Evolutionary conservation across 2,888 invertebrate genomes (phyloP), one percentile per base, ranked within the genome.

Genomic region (Leptinotarsa juncta): DNA sequence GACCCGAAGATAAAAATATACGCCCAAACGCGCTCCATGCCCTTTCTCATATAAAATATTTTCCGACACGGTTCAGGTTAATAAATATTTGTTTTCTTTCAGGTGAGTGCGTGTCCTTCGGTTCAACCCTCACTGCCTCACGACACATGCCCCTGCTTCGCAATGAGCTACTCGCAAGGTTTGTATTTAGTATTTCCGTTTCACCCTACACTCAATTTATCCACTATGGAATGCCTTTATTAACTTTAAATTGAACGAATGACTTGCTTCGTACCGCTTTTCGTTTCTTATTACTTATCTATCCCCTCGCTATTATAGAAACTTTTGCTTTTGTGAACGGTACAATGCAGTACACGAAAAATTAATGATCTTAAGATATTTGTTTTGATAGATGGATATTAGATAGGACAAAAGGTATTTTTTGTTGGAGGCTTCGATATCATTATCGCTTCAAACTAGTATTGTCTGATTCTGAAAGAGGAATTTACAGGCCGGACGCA

Each of bases 121-220:
- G 82, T 80, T 76, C 78, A 78, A 77, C 80, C 76, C 80, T 77
- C 76, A 81, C 82, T 79, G 83, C 81, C 80, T 77, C 76, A 77
- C 83, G 85, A 85, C 86, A 86, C 86, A 86, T 87, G 86, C 84
- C 81, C 83, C 62, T 62, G 53, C 81, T 83, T 82, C 83, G 84
- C 84, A 82, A 86, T 86, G 86, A 87, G 83, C 82, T 85, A 85
- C 82, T 86, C 86, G 82, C 87, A 87, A 87, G 87, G 87, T 87
- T 87, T 74, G 87, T 87, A 85, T 77, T 71, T 65, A 65, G 70
- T 73, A 69, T 70, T 69, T 69, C 42, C 20, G 18, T 23, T 49
- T 49, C 57, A 55, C 73, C 69, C 67, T 18, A 55, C 69, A 73
- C 73, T 69, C 66, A 67, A 76, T 76, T 70, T 57, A 67, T 71